Evolutionary conservation across 1,140 invertebrate species (phyloP), one percentile per base, ranked within the genome.

Genomic region (Trigoniulus corallinus): DNA sequence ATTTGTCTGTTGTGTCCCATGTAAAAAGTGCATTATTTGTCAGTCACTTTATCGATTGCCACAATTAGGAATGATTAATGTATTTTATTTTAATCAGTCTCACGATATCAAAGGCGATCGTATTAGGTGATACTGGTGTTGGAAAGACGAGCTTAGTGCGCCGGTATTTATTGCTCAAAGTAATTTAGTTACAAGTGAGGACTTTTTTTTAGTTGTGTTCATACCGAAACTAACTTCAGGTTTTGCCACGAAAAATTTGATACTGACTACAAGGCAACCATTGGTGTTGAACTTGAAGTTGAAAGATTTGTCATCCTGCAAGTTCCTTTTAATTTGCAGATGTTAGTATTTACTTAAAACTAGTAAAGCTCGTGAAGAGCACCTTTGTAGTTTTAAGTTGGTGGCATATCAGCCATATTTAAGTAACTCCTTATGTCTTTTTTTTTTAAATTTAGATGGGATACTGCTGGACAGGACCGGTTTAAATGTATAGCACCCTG

Each of bases 211-310:
- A 52, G 57, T 55, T n/a, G n/a, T n/a, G n/a, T n/a, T n/a, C n/a
- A n/a, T n/a, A n/a, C n/a, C n/a, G n/a, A n/a, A n/a, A n/a, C n/a
- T n/a, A n/a, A n/a, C n/a, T 69, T 72, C 54, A 82, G 81, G 51
- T 88, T 87, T 68, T 87, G 82, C 60, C 77, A 83, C 59, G 74
- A 84, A 64, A 70, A 76, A 47, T 89, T 86, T 66, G 78, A 84
- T 56, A 70, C 69, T 15, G 81, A 83, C 58, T 88, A 88, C 60
- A 88, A 88, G 64, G 79, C 84, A 47, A 91, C 86, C 1, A 88
- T 89, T 62, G 86, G 87, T 15, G 85, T 91, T 15, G 87, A 91
- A 66, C 89, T 88, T 72, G 84, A 88, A 69, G 79, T 88, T 40
- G 83, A 88, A 67, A 76, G 78, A 59, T 88, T 88, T 64, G 76